These are phyloP conservation scores for Cygnus atratus DNA, from an alignment of 2,113 vertebrate species.

Conservation along the genomic window DNA sequence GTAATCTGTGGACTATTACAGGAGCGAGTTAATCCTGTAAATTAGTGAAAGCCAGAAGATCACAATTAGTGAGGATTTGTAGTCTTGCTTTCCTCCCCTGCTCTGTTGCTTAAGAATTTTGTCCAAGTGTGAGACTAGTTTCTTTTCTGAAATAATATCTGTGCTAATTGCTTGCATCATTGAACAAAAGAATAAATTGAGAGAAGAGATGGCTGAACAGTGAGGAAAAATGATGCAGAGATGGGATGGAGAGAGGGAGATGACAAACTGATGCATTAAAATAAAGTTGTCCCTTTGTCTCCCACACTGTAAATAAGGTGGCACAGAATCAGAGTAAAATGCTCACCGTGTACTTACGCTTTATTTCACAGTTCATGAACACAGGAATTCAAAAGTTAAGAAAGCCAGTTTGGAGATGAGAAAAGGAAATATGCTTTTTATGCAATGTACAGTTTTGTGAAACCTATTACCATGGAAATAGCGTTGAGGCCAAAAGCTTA, in stretches of 20 bases:
- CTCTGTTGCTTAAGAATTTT: slow-evolving; percentile 40
- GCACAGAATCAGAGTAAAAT: background rate
- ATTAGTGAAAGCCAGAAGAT: slow-evolving; percentile 57
- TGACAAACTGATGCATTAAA: background rate
- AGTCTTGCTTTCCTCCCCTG: slow-evolving; percentile 41
- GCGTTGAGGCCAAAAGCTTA: background rate
- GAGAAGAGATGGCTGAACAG: background rate
- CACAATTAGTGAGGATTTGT: slow-evolving; percentile 71
- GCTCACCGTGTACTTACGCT: background rate
- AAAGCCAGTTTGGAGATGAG: background rate
- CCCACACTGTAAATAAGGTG: background rate
- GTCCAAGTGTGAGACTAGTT: background rate
- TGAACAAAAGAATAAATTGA: background rate
- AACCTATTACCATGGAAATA: background rate
- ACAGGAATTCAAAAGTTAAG: background rate
- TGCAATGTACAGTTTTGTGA: background rate
- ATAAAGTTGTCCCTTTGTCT: background rate
- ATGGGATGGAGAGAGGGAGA: background rate
- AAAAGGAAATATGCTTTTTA: background rate
- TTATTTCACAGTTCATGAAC: background rate
- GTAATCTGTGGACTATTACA: slow-evolving; percentile 47
- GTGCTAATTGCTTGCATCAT: background rate
- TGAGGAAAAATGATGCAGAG: background rate
- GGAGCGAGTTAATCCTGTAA: slow-evolving; percentile 69
- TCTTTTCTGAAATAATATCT: slow-evolving; percentile 14